Conservation (phyloP, 2,888 invertebrate genomes). For the Coleophora flavipennella region DNA sequence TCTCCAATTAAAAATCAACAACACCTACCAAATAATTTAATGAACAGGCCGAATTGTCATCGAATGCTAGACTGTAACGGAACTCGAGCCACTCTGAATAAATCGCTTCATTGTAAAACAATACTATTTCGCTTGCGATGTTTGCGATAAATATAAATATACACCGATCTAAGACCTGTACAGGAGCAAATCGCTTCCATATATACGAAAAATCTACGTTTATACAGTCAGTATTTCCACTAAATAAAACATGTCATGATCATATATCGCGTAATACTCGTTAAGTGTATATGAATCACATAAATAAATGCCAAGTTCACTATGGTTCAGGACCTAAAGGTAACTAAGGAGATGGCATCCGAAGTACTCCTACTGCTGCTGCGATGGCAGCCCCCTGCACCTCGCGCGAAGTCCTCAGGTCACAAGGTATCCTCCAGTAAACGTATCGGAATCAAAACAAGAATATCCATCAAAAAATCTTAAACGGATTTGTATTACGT, state of each 20-base stretch:
- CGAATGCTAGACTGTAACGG: slow-evolving; percentile 60
- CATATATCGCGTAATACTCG: slow-evolving; percentile 59
- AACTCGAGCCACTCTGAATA: slow-evolving; percentile 69
- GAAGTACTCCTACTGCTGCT: slow-evolving; percentile 38
- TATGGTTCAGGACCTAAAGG: slow-evolving; percentile 65
- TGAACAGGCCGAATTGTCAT: slow-evolving; percentile 42
- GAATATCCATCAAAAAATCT: slow-evolving; percentile 35
- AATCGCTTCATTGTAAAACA: slow-evolving; percentile 50
- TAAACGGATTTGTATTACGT: slow-evolving; percentile 53
- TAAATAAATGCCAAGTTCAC: slow-evolving; percentile 69
- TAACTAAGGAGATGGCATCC: slow-evolving; percentile 70
- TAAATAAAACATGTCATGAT: slow-evolving; percentile 64
- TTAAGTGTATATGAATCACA: slow-evolving; percentile 62
- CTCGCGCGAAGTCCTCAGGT: slow-evolving; percentile 29
- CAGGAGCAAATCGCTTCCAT: slow-evolving; percentile 39
- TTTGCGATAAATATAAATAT: slow-evolving; percentile 51
- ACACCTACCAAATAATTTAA: slow-evolving; percentile 17
- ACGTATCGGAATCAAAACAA: slow-evolving; percentile 24
- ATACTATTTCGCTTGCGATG: slow-evolving; percentile 42
- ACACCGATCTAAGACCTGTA: slow-evolving; percentile 51
- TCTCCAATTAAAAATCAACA: slow-evolving; percentile 29
- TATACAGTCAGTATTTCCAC: slow-evolving; percentile 52
- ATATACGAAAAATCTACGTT: slow-evolving; percentile 42
- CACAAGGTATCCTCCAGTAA: slow-evolving; percentile 26
- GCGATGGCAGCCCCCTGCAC: slow-evolving; percentile 20